Conservation (phyloP, 1,140 invertebrate species). For the Doryteuthis pealeii region DNA sequence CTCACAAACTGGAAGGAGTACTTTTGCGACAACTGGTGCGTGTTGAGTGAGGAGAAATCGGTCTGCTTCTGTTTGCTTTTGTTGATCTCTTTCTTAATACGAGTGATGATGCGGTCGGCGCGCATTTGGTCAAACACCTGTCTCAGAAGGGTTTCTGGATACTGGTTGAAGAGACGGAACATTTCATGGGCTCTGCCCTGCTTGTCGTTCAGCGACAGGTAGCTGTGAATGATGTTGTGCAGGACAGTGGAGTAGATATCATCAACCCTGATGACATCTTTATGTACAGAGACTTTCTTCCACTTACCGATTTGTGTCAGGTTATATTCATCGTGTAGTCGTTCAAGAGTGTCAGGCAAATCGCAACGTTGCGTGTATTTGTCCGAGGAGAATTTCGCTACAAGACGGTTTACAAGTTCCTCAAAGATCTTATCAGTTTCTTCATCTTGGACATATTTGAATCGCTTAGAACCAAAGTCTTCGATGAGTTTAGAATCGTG, state of each 20-base stretch:
- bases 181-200: constrained; percentile 38
- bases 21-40: not conserved
- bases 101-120: constrained; percentile 28
- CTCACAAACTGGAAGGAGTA: not conserved
- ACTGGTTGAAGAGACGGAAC: constrained; percentile 38
- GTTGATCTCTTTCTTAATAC: constrained; percentile 18
- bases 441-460: constrained; percentile 15
- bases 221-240: constrained; percentile 30
- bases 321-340: constrained; percentile 19
- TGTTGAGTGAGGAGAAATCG: not conserved
- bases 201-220: constrained; percentile 38
- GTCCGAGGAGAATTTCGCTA: constrained; percentile 29
- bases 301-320: constrained; percentile 19
- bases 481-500: constrained; percentile 61
- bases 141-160: constrained; percentile 28
- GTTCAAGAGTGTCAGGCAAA: constrained; percentile 18
- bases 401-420: constrained; percentile 18
- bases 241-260: constrained; percentile 32
- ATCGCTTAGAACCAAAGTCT: constrained; percentile 21
- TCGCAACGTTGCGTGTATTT: constrained; percentile 18
- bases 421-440: constrained; percentile 20
- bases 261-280: constrained; percentile 18
- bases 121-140: constrained; percentile 27
- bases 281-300: not conserved
- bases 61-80: not conserved